Base-by-base conservation (phyloP, 2,113 vertebrate species). In the Sinocyclocheilus maitianheensis region DNA sequence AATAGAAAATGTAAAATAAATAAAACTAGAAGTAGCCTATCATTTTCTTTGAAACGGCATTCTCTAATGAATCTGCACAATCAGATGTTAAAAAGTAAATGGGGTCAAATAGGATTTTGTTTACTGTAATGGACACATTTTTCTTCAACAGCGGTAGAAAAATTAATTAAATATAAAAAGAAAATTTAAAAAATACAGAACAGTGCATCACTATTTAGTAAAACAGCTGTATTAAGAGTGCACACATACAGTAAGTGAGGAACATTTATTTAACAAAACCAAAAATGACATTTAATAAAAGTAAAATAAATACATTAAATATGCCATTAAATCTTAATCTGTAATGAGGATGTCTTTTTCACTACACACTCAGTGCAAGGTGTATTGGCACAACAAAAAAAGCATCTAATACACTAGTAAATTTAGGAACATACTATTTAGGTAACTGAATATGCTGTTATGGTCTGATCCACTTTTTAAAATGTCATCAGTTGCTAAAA, bases 241-340 rank as follows among this genome's bases (percentile, higher is more conserved):
- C 24, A 60, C 55, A 79, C 9, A 78, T 78, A 20, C 0, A 84
- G 46, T 77, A 67, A 53, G 90, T 89, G 84, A 91, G 89, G 90
- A 94, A 94, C 90, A 30, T 65, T 93, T 63, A 81, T 92, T 93
- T 93, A 93, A 94, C 91, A 94, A 94, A 95, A 94, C 90, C 91
- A 83, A 82, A 69, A 89, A 91, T 89, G 10, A 43, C 22, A 83
- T 92, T 92, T 77, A 77, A 55, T 91, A 86, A 92, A 95, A 94
- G 93, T 77, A 79, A 90, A 91, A 81, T 0, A 7, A 87, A 58
- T 87, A 88, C 90, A 89, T 87, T 85, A 90, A 91, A 93, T 88
- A 92, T 65, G 37, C n/a, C 37, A 65, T 53, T 20, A 53, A 81
- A 24, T 46, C 9, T 26, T 4, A 34, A 34, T 37, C 24, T 81